phyloP scores from a whole-genome alignment of 2,888 invertebrate species.

The Emmelina monodactyla region DNA sequence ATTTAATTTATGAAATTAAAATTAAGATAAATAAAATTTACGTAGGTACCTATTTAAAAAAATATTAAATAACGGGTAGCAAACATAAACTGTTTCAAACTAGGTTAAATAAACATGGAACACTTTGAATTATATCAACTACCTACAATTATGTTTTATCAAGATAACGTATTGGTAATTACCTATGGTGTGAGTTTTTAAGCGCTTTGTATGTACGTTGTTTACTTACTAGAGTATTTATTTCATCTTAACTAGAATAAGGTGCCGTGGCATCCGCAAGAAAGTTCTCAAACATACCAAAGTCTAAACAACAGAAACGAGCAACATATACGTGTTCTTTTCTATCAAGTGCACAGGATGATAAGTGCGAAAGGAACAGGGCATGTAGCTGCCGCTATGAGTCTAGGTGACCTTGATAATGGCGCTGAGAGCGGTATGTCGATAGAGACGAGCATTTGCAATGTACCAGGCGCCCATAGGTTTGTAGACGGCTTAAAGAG shows the following conservation, averaged over 20 bases:
- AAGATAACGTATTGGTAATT: no score
- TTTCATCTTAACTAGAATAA: neutral
- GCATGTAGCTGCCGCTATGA: slow-evolving; percentile 29
- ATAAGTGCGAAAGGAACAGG: slow-evolving; percentile 28
- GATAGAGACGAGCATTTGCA: slow-evolving; percentile 44
- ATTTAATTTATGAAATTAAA: no score
- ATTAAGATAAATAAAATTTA: no score
- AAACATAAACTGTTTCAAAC: no score
- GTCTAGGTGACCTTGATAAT: slow-evolving; percentile 51
- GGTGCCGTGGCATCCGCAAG: slow-evolving; percentile 33
- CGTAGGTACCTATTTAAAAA: no score
- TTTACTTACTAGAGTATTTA: no score
- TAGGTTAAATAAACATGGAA: no score
- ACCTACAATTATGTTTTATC: no score
- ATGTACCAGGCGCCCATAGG: slow-evolving; percentile 47
- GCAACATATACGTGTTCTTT: slow-evolving; percentile 24
- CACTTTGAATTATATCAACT: no score
- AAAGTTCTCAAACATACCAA: slow-evolving; percentile 33
- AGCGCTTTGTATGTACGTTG: no score
- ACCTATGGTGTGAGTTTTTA: no score
- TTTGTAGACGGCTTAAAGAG: slow-evolving; percentile 20
- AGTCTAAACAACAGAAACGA: slow-evolving; percentile 33
- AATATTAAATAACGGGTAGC: no score
- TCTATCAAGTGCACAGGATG: slow-evolving; percentile 22
- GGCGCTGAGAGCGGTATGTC: slow-evolving; percentile 39